These are phyloP conservation scores for Siderastrea siderea DNA, from an alignment of 92 coral and sea anemone species.

Conservation along the genomic window DNA sequence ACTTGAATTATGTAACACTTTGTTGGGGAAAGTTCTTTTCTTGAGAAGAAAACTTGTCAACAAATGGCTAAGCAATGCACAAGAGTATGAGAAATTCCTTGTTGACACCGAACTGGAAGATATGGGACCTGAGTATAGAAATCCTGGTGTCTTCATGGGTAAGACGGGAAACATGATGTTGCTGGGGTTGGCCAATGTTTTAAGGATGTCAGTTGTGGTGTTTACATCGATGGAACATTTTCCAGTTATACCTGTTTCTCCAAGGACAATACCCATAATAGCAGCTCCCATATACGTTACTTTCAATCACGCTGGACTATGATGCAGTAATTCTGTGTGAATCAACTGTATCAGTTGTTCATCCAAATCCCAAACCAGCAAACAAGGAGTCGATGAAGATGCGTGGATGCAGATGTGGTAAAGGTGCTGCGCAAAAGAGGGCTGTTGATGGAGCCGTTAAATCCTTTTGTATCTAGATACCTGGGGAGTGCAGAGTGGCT, in stretches of 20 bases:
- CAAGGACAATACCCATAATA: conserved; percentile 25
- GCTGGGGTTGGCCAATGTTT: too few relatives aligned
- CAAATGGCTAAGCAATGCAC: conserved; percentile 15
- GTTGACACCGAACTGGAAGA: conserved; percentile 53
- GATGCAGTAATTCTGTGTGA: conserved; percentile 3
- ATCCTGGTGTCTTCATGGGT: neutral
- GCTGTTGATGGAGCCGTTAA: conserved; percentile 25
- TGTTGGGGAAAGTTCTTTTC: neutral
- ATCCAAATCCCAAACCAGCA: neutral
- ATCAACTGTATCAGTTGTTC: neutral
- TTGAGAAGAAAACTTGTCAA: conserved; percentile 30
- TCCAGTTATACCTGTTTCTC: conserved; percentile 52
- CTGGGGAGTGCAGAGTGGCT: conserved; percentile 41
- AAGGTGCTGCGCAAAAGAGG: conserved; percentile 35
- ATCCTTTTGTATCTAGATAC: conserved; percentile 44
- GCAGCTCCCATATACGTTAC: conserved; percentile 36
- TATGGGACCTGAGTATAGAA: conserved; percentile 4
- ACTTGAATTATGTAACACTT: neutral
- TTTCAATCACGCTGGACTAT: neutral
- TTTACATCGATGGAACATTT: conserved; percentile 46
- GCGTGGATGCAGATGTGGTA: conserved; percentile 20
- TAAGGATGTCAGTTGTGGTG: neutral
- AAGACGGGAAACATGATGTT: conserved; percentile 40
- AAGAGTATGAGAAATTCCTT: conserved; percentile 48
- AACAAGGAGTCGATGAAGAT: neutral